These are phyloP conservation scores for Coluber constrictor DNA, from an alignment of 2,797 vertebrate species.

Conservation along the genomic window DNA sequence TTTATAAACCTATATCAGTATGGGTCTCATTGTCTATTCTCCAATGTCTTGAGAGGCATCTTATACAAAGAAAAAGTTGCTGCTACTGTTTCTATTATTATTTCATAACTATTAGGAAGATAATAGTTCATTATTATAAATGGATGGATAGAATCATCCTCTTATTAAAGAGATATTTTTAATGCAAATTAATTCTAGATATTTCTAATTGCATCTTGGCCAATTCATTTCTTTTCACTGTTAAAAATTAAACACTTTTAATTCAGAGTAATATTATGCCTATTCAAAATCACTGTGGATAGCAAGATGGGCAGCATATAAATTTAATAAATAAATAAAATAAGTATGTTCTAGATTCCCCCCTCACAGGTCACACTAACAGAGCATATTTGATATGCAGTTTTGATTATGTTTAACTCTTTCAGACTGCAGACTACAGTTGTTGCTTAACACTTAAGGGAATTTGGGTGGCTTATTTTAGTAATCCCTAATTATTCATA, in stretches of 20 bases:
- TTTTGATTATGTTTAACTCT: background rate
- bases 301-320: background rate
- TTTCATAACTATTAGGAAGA: background rate
- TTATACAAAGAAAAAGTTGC: background rate
- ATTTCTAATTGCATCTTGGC: background rate
- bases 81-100: background rate
- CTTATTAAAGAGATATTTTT: background rate
- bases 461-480: background rate
- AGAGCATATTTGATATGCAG: background rate
- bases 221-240: background rate
- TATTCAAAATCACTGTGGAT: background rate
- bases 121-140: no score
- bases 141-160: no score
- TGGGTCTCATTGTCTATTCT: background rate
- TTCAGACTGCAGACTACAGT: background rate
- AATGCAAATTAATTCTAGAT: background rate
- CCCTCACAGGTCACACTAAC: background rate
- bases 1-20: background rate
- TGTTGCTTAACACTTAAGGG: background rate
- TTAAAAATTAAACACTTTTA: constrained; percentile 17
- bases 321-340: background rate
- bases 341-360: background rate
- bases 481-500: background rate
- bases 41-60: background rate
- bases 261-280: constrained; percentile 5